These are phyloP conservation scores for Pogonomyrmex californicus DNA, from an alignment of 1,140 invertebrate genomes.

Conservation along the genomic window DNA sequence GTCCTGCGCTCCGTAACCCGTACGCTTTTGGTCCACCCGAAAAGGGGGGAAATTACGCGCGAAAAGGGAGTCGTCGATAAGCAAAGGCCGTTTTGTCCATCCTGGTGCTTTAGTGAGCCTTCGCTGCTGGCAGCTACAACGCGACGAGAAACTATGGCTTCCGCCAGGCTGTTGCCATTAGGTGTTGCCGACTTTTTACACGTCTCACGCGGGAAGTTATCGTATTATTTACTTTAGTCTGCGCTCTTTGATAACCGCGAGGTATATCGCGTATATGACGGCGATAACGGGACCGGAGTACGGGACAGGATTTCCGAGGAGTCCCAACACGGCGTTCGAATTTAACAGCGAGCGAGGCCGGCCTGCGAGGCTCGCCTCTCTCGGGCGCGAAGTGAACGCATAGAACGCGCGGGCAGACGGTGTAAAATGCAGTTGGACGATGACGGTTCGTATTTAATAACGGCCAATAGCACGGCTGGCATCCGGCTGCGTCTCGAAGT, in stretches of 20 bases:
- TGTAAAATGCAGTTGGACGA: not conserved
- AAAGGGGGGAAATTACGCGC: not conserved
- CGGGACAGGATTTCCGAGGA: no score
- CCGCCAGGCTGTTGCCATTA: not conserved
- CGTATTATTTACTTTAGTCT: slow-evolving; percentile 24
- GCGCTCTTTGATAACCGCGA: slow-evolving; percentile 24
- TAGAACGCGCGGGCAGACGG: no score
- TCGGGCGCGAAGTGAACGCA: no score
- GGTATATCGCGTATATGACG: not conserved
- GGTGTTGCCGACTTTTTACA: not conserved
- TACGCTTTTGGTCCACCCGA: not conserved
- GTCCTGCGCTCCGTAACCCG: not conserved
- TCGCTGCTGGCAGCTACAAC: not conserved
- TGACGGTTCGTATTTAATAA: slow-evolving; percentile 26
- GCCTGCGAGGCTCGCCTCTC: no score
- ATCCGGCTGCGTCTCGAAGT: slow-evolving; percentile 39
- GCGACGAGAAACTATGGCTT: slow-evolving; percentile 32
- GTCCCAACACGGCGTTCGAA: no score
- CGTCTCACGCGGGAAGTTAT: not conserved
- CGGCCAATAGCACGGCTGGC: slow-evolving; percentile 28
- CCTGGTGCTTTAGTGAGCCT: not conserved
- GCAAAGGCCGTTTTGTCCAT: not conserved
- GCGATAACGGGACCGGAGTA: not conserved
- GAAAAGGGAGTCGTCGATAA: not conserved
- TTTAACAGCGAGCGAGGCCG: no score